Evolutionary conservation across 2,113 vertebrate genomes (phyloP), one percentile per base, ranked within the genome.

Genomic region (Apteryx owenii): DNA sequence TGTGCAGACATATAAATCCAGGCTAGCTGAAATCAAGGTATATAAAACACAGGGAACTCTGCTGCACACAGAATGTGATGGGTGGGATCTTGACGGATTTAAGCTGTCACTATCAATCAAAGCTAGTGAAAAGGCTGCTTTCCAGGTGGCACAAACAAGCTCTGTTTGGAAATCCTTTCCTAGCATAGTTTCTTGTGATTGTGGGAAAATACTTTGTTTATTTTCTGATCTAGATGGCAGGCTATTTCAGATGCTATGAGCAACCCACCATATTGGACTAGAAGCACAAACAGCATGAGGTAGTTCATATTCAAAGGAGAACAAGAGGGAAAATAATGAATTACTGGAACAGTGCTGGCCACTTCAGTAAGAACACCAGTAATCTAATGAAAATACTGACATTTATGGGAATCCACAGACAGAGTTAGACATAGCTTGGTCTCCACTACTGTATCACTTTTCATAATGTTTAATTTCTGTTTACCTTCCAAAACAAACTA

Each of bases 401-500:
- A 75, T 95, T 95, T 94, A 95, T 94, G 93, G 89, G 96, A 83
- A 96, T 88, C 81, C 91, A 89, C 91, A 85, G 88, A 89, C 91
- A 85, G 88, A 61, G 33, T 20, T 61, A 81, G 85, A 58, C 85
- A 95, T 93, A 95, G 72, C 33, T 95, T 95, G 96, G 94, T 94
- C 78, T 95, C 62, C 0, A 0, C 54, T 80, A 77, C 89, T 93
- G 75, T 91, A 97, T 95, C 94, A 56, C 79, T 95, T 96, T 87
- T 95, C 90, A 91, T 78, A 66, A 85, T 60, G 70, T 42, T 96
- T 95, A 81, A 80, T 91, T 97, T 85, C 79, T 96, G 91, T 97
- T 97, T 97, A 95, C 90, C 90, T 96, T 96, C 88, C 70, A 93
- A 95, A 97, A 88, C 51, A 96, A 97, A 85, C 93, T 88, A 65